Base-by-base conservation (phyloP, 1,140 invertebrate species). In the Panonychus citri region DNA sequence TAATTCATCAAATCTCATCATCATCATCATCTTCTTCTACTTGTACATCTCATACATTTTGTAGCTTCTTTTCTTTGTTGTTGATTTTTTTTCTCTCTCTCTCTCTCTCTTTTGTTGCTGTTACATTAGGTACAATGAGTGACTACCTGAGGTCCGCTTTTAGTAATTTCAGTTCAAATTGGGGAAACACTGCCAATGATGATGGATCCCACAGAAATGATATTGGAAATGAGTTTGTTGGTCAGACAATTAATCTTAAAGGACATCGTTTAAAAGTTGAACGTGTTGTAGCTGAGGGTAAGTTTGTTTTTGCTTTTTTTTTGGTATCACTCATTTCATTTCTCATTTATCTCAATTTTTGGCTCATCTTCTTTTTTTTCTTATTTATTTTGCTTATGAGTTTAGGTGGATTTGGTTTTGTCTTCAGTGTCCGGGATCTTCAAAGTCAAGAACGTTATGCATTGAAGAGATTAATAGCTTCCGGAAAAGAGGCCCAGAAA, bases 231-330 rank as follows among this genome's bases (percentile, higher is more conserved):
- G 55, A 15, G 49, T 89, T 88, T 71, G 81, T 93, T 58, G 88
- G 88, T 34, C 84, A 90, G 73, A 74, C 77, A 62, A 76, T 94
- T 50, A 86, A 93, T 73, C 78, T 94, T 62, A 84, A 80, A 61
- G 82, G 81, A 67, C 81, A 86, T 66, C 89, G 85, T 74, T 72
- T 93, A 57, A 76, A 82, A 68, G 82, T 91, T 50, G 87, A 82
- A 70, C 80, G 79, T 73, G 80, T 91, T 63, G 85, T 93, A 62
- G 88, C 87, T 52, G 88, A 93, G 83, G 88, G 89, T 91, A 73
- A 71, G 72, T 53, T 49, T 17, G 28, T 17, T 15, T 26, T 55
- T 26, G 25, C n/a, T 10, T 27, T n/a, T n/a, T n/a, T n/a, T n/a
- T 19, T 10, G 26, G 12, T 7, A 34, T 34, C 5, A 34, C 30